Base-by-base conservation (phyloP, 2,113 vertebrate genomes). In the Sterrhoptilus dennistouni region DNA sequence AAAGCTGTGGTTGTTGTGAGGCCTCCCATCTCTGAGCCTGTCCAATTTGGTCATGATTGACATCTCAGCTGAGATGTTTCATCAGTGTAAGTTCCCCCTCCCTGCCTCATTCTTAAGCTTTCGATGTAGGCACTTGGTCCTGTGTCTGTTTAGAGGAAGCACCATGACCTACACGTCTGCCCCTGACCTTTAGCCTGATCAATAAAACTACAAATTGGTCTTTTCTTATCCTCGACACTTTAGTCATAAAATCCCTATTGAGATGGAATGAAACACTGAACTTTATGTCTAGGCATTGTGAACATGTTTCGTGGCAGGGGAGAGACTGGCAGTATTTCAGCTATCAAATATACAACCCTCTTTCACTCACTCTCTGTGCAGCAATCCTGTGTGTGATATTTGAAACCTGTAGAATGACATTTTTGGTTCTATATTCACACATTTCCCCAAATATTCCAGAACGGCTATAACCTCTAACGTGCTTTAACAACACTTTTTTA, bases 171-270 rank as follows among this genome's bases (percentile, higher is more conserved):
- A 97, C 97, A 84, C 20, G 10, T 97, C 93, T 97, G 91, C 76
- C 95, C 86, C 93, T 97, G 97, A 98, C 96, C 97, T 98, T 98
- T 98, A 95, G 93, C 90, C 97, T 94, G 94, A 98, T 98, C 98
- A 97, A 98, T 98, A 97, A 90, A 96, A 96, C 61, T 96, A 96
- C 96, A 97, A 90, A 90, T 96, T 98, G 96, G 94, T 97, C 96
- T 97, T 97, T 97, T 97, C 96, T 92, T 97, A 95, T 96, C 76
- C 89, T 94, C 28, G 83, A 94, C 95, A 97, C 84, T 97, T 95
- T 65, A 90, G 93, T 96, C 93, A 97, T 97, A 97, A 96, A 97
- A 97, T 74, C 88, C 80, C 76, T 92, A 65, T 74, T 95, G 95
- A 97, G 97, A 97, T 96, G 77, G 94, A 97, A 97, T 96, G 57